These are phyloP conservation scores for Tor tambroides DNA, from an alignment of 2,113 vertebrate species.

Conservation along the genomic window DNA sequence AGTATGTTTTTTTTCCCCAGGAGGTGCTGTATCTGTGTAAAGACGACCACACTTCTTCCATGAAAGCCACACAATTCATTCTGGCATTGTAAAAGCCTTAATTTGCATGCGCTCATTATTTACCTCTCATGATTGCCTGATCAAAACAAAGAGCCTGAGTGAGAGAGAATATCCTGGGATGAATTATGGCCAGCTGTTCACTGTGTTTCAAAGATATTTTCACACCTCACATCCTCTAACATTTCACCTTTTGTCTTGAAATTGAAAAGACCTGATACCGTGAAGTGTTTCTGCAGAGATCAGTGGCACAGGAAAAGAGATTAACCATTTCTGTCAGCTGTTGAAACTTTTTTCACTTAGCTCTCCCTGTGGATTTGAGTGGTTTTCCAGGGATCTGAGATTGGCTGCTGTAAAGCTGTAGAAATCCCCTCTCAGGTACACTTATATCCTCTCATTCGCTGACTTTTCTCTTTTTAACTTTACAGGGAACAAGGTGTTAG, in stretches of 20 bases:
- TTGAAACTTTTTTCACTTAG: slow-evolving; percentile 36
- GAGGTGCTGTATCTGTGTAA: slow-evolving; percentile 48
- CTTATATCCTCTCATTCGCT: slow-evolving; percentile 38
- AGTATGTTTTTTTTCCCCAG: slow-evolving; percentile 3
- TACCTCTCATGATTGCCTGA: slow-evolving; percentile 3
- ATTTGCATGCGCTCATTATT: slow-evolving; percentile 31
- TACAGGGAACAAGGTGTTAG: slow-evolving; percentile 24
- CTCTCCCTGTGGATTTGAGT: slow-evolving; percentile 43
- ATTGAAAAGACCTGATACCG: slow-evolving; percentile 34
- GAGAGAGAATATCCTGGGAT: slow-evolving; percentile 12
- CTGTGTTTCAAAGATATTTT: slow-evolving; percentile 44
- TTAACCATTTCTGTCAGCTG: slow-evolving; percentile 45
- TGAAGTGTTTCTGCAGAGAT: slow-evolving; percentile 46
- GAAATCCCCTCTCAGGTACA: slow-evolving; percentile 31
- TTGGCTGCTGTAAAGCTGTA: slow-evolving; percentile 34
- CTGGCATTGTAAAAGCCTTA: slow-evolving; percentile 23
- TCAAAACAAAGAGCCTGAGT: slow-evolving; percentile 2
- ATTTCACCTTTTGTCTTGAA: slow-evolving; percentile 43
- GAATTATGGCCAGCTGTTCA: slow-evolving; percentile 9
- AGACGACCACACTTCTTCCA: slow-evolving; percentile 26
- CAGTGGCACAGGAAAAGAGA: slow-evolving; percentile 31
- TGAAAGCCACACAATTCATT: slow-evolving; percentile 11
- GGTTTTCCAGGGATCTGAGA: slow-evolving; percentile 49
- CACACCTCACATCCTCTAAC: slow-evolving; percentile 36
- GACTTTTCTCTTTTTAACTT: slow-evolving; percentile 34